Evolutionary conservation across 2,797 vertebrate species (phyloP), one percentile per base, ranked within the genome.

Genomic region (Neosilurus hyrtlii): DNA sequence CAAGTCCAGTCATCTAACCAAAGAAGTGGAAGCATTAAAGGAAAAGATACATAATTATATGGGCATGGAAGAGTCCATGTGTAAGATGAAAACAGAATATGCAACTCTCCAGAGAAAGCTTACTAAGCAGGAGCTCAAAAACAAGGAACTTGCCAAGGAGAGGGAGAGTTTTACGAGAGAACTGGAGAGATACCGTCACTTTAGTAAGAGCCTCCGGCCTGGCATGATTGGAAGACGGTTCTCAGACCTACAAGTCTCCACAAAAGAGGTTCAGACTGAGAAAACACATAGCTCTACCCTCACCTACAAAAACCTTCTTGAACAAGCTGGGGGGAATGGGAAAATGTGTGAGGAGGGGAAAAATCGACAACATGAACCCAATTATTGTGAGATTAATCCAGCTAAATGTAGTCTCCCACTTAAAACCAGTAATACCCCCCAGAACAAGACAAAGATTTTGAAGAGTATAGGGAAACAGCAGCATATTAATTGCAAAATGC

Each of bases 231-330:
- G 96, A 83, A 95, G 95, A 82, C 95, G 96, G 85, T 95, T 97
- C 84, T 97, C 97, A 57, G 97, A 99, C 88, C 93, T 97, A n/a
- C 96, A 97, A 16, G 91, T 95, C 72, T 94, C 95, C 89, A 96
- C 97, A 84, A 98, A 97, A 90, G 97, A 99, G 90, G 96, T 99
- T 79, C 97, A 99, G 88, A 99, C 97, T 5, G 97, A 98, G 84
- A 91, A 94, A 43, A 82, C 84, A 52, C 96, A 97, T 83, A 93
- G 90, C 20, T 91, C 95, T 87, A 92, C 96, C 7, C 94, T 94
- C 0, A 95, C 94, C 88, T 94, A 94, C 81, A 96, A 94, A 89
- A 95, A 93, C 11, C 91, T 94, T 70, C 91, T 96, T 76, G 97
- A 97, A 59, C 83, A 90, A 18, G 94, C 95, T 0, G 93, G 96